Evolutionary conservation across 2,797 vertebrate genomes (phyloP), one percentile per base, ranked within the genome.

Genomic region (Gila robusta): DNA sequence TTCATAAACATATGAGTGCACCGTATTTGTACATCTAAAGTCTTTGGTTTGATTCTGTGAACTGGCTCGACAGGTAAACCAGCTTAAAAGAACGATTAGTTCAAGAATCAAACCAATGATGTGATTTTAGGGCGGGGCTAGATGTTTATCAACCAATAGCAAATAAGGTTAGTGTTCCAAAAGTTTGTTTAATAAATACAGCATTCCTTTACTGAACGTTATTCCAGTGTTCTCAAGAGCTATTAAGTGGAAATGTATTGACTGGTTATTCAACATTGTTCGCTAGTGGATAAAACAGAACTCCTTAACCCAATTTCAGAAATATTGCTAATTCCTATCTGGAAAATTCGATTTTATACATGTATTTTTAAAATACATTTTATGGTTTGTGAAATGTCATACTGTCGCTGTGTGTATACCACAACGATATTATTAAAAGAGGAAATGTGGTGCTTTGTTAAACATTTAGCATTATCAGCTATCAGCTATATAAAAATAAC

Each of bases 381-480:
- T 19, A 49, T 21, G 44, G 26, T 74, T 19, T 32, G 1, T 8
- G 14, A 49, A 49, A 16, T 64, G 16, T 26, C 6, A 47, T 52
- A 52, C 26, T 9, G 2, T 37, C 3, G 1, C 28, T 6, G 28
- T 49, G 44, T 35, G 26, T 23, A 12, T 76, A 54, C 28, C 49
- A 23, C 10, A 37, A 32, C 14, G 0, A 54, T 59, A 7, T 17
- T 0, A 78, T 59, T 62, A 26, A 32, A 54, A 77, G 19, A 35
- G 19, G 54, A 59, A 78, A 39, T 26, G 7, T n/a, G 7, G 32
- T 78, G 76, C 23, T 16, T 59, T n/a, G 35, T 23, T 39, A 59
- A 39, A 78, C 23, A 59, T 78, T 16, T 59, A 59, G 54, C 76
- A 78, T 59, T 59, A 14, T 62, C n/a, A 78, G 21, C 19, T 59